Evolutionary conservation across 2,113 vertebrate species (phyloP).

Genomic region (Brachionichthys hirsutus): DNA sequence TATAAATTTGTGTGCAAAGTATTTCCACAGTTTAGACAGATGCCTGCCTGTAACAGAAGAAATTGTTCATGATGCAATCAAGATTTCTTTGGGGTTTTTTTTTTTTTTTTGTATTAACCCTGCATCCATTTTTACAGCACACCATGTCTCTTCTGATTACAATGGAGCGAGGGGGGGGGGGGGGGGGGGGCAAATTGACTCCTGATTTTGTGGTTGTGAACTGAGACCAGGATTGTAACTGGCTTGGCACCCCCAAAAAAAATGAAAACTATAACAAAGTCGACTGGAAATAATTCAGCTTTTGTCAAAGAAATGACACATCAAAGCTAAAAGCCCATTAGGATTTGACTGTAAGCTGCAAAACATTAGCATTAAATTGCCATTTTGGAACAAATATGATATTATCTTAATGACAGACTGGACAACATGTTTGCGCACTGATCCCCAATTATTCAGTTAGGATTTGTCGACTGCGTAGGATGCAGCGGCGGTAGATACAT

Average conservation of each 20-base stretch:
- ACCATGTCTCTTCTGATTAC: constrained; percentile 17
- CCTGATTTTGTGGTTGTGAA: constrained; percentile 47
- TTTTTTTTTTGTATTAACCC: constrained; percentile 4
- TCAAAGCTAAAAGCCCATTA: constrained; percentile 47
- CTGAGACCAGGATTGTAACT: constrained; percentile 25
- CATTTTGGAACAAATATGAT: constrained; percentile 59
- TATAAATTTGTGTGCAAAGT: constrained; percentile 6
- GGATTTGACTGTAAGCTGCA: constrained; percentile 48
- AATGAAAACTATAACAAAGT: constrained; percentile 33
- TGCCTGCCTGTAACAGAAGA: constrained; percentile 19
- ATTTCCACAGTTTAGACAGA: constrained; percentile 15
- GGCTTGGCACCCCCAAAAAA: constrained; percentile 47
- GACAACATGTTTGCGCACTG: constrained; percentile 45
- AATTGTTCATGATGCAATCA: constrained; percentile 17
- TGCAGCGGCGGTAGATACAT: constrained; percentile 24
- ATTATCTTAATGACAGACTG: constrained; percentile 56
- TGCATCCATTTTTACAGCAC: constrained; percentile 18
- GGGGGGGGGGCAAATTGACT: constrained; percentile 49
- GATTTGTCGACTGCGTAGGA: constrained; percentile 37
- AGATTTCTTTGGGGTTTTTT: constrained; percentile 19
- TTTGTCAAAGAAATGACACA: constrained; percentile 52
- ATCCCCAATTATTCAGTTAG: constrained; percentile 43
- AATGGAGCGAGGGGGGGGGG: constrained; percentile 17
- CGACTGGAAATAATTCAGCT: constrained; percentile 40
- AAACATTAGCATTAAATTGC: constrained; percentile 60